Conservation (phyloP, 2,797 vertebrate species). For the Austrolebias charrua region DNA sequence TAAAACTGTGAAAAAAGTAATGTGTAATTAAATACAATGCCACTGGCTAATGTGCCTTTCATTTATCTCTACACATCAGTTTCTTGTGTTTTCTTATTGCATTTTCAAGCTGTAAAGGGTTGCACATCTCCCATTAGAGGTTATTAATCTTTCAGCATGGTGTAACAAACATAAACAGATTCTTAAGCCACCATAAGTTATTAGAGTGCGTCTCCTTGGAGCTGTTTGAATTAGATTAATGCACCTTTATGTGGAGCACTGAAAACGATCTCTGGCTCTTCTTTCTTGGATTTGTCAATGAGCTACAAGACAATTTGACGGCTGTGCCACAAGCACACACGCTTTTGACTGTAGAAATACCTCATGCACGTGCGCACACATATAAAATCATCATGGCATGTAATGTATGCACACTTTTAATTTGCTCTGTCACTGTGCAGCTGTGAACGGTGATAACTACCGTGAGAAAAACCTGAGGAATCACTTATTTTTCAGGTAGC, state of each 20-base stretch:
- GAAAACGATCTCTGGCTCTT: conserved; percentile 50
- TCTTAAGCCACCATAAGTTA: conserved; percentile 67
- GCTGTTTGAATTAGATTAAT: conserved; percentile 67
- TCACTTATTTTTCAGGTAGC: conserved; percentile 24
- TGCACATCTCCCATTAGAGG: conserved; percentile 35
- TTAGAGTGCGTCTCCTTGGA: conserved; percentile 62
- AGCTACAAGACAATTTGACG: conserved; percentile 50
- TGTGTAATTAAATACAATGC: conserved; percentile 68
- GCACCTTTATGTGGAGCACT: conserved; percentile 56
- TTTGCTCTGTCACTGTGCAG: conserved; percentile 13
- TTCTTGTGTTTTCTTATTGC: conserved; percentile 35
- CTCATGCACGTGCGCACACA: conserved; percentile 12
- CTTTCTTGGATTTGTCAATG: conserved; percentile 42
- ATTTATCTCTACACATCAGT: conserved; percentile 60
- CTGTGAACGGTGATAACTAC: conserved; percentile 3
- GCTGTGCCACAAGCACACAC: conserved; percentile 22
- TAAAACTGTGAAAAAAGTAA: conserved; percentile 64
- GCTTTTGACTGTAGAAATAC: conserved; percentile 11
- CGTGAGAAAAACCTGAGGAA: conserved; percentile 2
- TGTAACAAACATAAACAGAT: conserved; percentile 70
- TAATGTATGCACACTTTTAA: conserved; percentile 11
- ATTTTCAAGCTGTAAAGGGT: conserved; percentile 30
- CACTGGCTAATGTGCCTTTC: conserved; percentile 61
- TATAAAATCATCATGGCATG: conserved; percentile 7
- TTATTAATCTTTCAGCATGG: conserved; percentile 65